Conservation (phyloP, 1,140 invertebrate genomes). For the Apolygus lucorum region DNA sequence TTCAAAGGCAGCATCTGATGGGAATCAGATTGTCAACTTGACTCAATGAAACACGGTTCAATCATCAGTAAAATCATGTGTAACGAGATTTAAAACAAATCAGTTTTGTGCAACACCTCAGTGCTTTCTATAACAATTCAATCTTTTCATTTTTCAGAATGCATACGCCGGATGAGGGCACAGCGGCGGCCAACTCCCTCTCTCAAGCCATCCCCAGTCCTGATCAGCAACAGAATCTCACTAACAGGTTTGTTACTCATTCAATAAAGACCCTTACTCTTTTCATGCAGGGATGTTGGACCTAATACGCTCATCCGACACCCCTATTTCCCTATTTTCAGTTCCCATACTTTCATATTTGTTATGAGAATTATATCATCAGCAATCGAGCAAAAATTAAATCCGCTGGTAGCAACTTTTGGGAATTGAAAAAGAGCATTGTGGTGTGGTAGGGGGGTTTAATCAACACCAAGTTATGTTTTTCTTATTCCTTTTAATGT, state of each 20-base stretch:
- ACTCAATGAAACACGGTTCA: background rate
- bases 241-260: constrained; percentile 4
- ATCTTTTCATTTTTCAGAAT: constrained; percentile 6
- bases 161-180: constrained; percentile 11
- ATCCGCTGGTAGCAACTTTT: no score
- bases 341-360: background rate
- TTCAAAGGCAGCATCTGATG: no score
- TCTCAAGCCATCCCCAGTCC: background rate
- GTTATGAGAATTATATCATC: background rate
- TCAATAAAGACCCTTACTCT: background rate
- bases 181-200: constrained; percentile 6
- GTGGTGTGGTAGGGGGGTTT: no score
- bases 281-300: background rate
- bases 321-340: background rate
- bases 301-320: background rate
- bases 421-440: no score
- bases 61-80: background rate
- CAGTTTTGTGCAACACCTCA: background rate
- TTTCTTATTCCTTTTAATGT: no score
- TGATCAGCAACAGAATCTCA: constrained; percentile 11
- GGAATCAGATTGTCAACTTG: no score
- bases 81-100: background rate
- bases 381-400: background rate
- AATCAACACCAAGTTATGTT: no score
- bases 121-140: background rate